phyloP scores from a whole-genome alignment of 2,113 vertebrate genomes.

The Camelus bactrianus region DNA sequence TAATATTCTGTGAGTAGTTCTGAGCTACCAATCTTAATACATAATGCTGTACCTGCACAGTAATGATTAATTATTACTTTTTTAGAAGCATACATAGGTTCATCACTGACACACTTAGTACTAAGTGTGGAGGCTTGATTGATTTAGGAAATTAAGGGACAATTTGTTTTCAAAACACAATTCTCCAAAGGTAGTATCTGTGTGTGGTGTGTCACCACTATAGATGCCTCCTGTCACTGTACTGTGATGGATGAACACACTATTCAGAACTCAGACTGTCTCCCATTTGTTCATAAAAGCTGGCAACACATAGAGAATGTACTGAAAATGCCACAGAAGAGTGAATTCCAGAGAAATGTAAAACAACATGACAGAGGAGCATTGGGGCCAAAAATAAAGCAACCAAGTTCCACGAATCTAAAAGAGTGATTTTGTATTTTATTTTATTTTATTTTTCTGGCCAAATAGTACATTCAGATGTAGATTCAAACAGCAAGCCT shows the following conservation, averaged over 20 bases:
- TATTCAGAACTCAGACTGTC: neutral
- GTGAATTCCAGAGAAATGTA: slow-evolving; percentile 34
- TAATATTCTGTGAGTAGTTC: neutral
- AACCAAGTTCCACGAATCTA: slow-evolving; percentile 46
- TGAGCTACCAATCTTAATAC: slow-evolving; percentile 1
- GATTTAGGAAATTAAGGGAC: slow-evolving; percentile 53
- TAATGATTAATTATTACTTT: slow-evolving; percentile 60
- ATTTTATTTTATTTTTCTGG: neutral
- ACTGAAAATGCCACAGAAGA: slow-evolving; percentile 30
- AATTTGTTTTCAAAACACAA: slow-evolving; percentile 20
- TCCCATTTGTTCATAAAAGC: slow-evolving; percentile 50
- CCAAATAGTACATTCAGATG: slow-evolving; percentile 53
- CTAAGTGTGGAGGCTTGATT: neutral
- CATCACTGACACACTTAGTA: neutral
- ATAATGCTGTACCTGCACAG: neutral
- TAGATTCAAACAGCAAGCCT: slow-evolving; percentile 59
- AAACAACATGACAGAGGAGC: slow-evolving; percentile 13
- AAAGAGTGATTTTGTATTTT: neutral
- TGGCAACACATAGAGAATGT: slow-evolving; percentile 9
- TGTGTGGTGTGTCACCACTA: neutral
- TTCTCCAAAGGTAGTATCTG: neutral
- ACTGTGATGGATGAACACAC: neutral
- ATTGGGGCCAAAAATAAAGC: slow-evolving; percentile 39
- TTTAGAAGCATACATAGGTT: slow-evolving; percentile 6
- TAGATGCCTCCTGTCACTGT: neutral